A percentile compares a stretch with the other conserved stretches of the same genome.
Conservation (phyloP, 1,140 invertebrate species). For the Calycopis cecrops region DNA sequence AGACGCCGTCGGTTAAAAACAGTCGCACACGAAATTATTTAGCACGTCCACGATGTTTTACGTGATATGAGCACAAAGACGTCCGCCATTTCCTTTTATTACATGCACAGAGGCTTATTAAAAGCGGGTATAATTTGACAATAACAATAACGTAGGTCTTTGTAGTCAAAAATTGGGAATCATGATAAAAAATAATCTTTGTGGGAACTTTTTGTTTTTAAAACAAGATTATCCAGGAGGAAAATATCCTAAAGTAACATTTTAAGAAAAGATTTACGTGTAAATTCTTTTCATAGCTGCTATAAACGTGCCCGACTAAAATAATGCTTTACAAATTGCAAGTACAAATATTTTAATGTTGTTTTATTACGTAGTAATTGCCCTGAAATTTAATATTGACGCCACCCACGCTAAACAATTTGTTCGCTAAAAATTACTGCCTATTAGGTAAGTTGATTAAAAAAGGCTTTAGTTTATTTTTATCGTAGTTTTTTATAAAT, state of each 20-base stretch:
- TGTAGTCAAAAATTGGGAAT: conserved; percentile 9
- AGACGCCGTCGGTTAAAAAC: no score
- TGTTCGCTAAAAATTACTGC: no score
- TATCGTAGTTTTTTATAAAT: no score
- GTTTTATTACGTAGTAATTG: no score
- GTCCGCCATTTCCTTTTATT: conserved; percentile 1
- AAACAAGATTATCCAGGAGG: not conserved
- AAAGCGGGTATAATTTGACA: conserved; percentile 7
- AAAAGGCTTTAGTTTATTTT: no score
- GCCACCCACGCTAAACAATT: no score
- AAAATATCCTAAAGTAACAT: not conserved
- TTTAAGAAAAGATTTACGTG: not conserved
- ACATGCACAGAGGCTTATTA: conserved; percentile 6
- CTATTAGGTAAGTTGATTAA: no score
- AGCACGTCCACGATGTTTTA: conserved; percentile 5
- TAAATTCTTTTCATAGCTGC: not conserved
- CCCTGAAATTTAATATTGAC: no score
- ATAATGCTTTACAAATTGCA: no score
- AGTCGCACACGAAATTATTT: not conserved
- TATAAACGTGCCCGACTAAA: no score
- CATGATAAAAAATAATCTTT: not conserved
- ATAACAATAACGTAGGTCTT: not conserved
- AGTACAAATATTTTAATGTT: no score
- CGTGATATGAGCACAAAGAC: conserved; percentile 2
- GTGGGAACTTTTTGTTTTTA: not conserved